Percentiles rank a stretch among this genome's conserved stretches.
Evolutionary conservation across 2,888 invertebrate genomes (phyloP).

Genomic region (Eristalis arbustorum): DNA sequence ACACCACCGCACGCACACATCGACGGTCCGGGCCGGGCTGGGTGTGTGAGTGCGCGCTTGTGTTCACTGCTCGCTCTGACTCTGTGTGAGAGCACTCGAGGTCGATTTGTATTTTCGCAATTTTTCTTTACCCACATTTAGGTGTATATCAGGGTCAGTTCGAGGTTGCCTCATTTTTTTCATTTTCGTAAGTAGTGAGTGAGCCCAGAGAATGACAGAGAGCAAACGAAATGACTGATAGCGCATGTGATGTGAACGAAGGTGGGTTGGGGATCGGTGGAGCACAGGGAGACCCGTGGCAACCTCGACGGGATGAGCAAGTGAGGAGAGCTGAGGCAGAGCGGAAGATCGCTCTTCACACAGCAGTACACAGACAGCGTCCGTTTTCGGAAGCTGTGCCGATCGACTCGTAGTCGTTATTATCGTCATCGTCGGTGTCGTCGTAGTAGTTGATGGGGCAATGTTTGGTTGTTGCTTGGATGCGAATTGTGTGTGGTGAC

Average conservation of each 20-base stretch:
- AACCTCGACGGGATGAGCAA: neutral
- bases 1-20: neutral
- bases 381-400: slow-evolving; percentile 56
- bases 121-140: slow-evolving; percentile 71
- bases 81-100: slow-evolving; percentile 63
- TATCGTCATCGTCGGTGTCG: slow-evolving; percentile 8
- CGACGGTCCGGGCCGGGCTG: neutral
- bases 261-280: neutral
- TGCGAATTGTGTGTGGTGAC: slow-evolving; percentile 11
- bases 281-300: neutral
- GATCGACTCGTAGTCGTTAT: slow-evolving; percentile 15
- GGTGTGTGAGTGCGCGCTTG: neutral
- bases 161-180: slow-evolving; percentile 77
- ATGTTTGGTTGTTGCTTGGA: slow-evolving; percentile 13
- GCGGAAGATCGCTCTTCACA: slow-evolving; percentile 15
- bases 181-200: slow-evolving; percentile 31
- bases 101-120: slow-evolving; percentile 69
- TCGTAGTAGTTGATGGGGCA: slow-evolving; percentile 27
- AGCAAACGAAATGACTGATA: slow-evolving; percentile 52
- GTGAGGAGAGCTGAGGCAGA: neutral
- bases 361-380: neutral
- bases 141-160: slow-evolving; percentile 78
- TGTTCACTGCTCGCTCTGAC: neutral
- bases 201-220: slow-evolving; percentile 60
- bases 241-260: slow-evolving; percentile 6